Base-by-base conservation (phyloP, 2,113 vertebrate genomes). In the Menidia beryllina region DNA sequence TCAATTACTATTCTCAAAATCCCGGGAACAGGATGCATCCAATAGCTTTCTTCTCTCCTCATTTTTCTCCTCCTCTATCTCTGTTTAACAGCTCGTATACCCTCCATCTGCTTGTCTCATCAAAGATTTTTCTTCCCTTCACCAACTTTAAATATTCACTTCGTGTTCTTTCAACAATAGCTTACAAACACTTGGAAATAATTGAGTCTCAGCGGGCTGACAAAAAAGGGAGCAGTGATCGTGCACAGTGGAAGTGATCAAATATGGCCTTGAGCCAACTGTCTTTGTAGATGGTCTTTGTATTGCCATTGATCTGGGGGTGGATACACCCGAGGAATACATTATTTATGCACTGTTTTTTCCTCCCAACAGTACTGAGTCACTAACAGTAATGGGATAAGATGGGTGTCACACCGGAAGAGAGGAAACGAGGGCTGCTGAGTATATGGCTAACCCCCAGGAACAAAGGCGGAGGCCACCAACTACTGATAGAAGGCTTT, bases 171-270 rank as follows among this genome's bases (percentile, higher is more conserved):
- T 92, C 84, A 88, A 91, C 88, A 88, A 85, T 83, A 91, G 90
- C 91, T 92, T 89, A 90, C 86, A 91, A 91, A 91, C 87, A 92
- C 88, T 89, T 86, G 79, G 90, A 92, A 91, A 92, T 93, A 93
- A 93, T 93, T 92, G 88, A 85, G 89, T 93, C 91, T 89, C 92
- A 27, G 79, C 6, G 84, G 91, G 79, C 59, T 60, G 79, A 72
- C 79, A 83, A 77, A 87, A 85, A 90, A 86, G 83, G 78, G 64
- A 82, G 72, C 75, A 79, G 72, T 60, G 72, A 86, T 79, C 45
- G 76, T 51, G 65, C 62, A 24, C 71, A 84, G 83, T 84, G 86
- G 83, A 92, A 92, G 88, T 88, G 90, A 93, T 93, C 89, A 92
- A 90, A 93, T 92, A 86, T 92, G 90, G 92, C 92, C 92, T 91